Evolutionary conservation across 2,888 invertebrate species (phyloP), one percentile per base, ranked within the genome.

Genomic region (Hemicrepidius hirtus): DNA sequence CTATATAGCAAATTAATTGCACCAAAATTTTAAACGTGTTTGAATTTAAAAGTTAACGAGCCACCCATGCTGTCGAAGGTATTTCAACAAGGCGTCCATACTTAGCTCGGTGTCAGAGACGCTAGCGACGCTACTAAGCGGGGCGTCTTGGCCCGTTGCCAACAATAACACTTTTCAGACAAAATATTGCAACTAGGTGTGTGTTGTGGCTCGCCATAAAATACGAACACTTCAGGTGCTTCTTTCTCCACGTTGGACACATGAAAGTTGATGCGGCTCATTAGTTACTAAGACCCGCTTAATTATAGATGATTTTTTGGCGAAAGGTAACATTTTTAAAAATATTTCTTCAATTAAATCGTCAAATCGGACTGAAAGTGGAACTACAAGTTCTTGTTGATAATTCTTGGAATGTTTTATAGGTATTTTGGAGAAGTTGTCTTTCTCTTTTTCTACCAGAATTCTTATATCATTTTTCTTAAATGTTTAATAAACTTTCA

Each of bases 131-230:
- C 79, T 79, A 75, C 77, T 76, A 77, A 79, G 57, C 71, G 74
- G 71, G 74, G 78, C 79, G 77, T 80, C 78, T 78, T 83, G 83
- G 82, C 80, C 44, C 41, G n/a, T 64, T 64, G 78, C 83, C 83
- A 83, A 83, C 79, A 79, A 81, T 78, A 83, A 83, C 82, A 83
- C 79, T 76, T 75, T 78, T 77, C 80, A 82, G 82, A 82, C 82
- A 82, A 82, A 83, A 83, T 82, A 82, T 82, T 81, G 81, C 78
- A 79, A 71, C 73, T 74, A 76, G 74, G 75, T 77, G 77, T 77
- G 76, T 21, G 50, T n/a, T n/a, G 24, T 76, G 57, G 57, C 57
- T 57, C 57, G 37, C 3, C 57, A 35, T 37, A 13, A 55, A 55
- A 55, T 55, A 32, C 32, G 49, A 41, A 12, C 37, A 13, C 24